These are phyloP conservation scores for Athetis lepigone DNA, from an alignment of 2,888 invertebrate species.

Conservation along the genomic window DNA sequence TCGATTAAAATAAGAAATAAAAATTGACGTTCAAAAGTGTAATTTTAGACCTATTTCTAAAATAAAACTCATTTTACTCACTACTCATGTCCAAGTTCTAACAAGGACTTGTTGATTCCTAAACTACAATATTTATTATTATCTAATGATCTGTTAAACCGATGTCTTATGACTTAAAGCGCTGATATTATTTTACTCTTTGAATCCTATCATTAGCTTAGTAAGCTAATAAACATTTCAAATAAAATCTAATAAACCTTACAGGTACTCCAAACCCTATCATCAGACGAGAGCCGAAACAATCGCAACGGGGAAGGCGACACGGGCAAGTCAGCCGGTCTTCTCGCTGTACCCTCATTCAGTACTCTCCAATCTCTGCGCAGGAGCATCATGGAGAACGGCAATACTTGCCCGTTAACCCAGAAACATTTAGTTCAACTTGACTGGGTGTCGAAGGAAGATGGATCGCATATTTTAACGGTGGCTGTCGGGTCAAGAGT, in stretches of 20 bases:
- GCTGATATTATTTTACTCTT: too few species aligned
- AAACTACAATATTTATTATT: too few species aligned
- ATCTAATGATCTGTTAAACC: neutral
- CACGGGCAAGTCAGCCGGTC: conserved; percentile 89
- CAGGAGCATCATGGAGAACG: conserved; percentile 97
- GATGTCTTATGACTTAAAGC: neutral
- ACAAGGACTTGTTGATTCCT: too few species aligned
- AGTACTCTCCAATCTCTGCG: conserved; percentile 96
- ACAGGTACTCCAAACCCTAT: conserved; percentile 94
- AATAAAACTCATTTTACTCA: too few species aligned
- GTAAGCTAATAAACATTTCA: neutral
- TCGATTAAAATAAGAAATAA: too few species aligned
- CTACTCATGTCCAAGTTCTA: too few species aligned
- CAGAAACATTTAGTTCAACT: conserved; percentile 98
- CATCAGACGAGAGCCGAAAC: conserved; percentile 93
- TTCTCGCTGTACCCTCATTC: conserved; percentile 97
- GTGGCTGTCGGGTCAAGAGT: conserved; percentile 98
- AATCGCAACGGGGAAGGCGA: conserved; percentile 90
- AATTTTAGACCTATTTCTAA: too few species aligned
- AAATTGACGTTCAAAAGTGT: too few species aligned
- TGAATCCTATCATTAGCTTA: neutral
- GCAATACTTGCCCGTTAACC: conserved; percentile 96
- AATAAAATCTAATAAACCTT: conserved; percentile 5
- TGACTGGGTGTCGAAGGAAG: conserved; percentile 99
- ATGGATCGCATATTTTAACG: conserved; percentile 99